Evolutionary conservation across 37 sponge, comb jelly and placozoan genomes (phyloP).

Genomic region (Diacarnus erythraeanus): DNA sequence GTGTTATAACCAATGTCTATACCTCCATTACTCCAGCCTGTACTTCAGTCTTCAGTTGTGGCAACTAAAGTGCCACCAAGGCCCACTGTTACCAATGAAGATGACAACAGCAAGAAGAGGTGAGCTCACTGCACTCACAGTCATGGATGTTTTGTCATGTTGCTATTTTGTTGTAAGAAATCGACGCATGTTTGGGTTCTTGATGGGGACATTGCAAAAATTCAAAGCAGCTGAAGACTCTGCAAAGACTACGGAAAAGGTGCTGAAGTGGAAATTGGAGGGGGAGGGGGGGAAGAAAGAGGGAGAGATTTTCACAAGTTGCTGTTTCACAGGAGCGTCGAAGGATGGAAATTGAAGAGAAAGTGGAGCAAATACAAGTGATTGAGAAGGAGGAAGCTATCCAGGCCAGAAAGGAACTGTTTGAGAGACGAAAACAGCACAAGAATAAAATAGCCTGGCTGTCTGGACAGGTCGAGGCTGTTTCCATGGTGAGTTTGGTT

Average conservation of each 20-base stretch:
- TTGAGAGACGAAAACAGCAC: slow-evolving; percentile 45
- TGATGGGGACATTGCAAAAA: slow-evolving; percentile 84
- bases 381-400: slow-evolving; percentile 56
- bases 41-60: slow-evolving; percentile 71
- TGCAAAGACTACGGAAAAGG: slow-evolving; percentile 47
- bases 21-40: slow-evolving; percentile 33
- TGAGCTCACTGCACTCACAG: background rate
- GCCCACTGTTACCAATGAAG: slow-evolving; percentile 41
- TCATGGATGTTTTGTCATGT: background rate
- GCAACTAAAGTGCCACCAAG: slow-evolving; percentile 55
- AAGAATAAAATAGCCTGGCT: slow-evolving; percentile 45
- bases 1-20: background rate
- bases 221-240: slow-evolving; percentile 65
- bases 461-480: slow-evolving; percentile 42
- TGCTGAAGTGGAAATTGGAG: background rate
- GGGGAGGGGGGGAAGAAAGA: background rate
- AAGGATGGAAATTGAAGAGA: slow-evolving; percentile 70
- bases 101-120: slow-evolving; percentile 54
- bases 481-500: slow-evolving; percentile 38
- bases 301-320: background rate
- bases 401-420: slow-evolving; percentile 62
- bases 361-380: slow-evolving; percentile 53
- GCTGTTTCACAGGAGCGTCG: slow-evolving; percentile 52
- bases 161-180: slow-evolving; percentile 47
- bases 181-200: slow-evolving; percentile 84